Base-by-base conservation (phyloP, 1,140 invertebrate species). In the Hyphantria cunea region DNA sequence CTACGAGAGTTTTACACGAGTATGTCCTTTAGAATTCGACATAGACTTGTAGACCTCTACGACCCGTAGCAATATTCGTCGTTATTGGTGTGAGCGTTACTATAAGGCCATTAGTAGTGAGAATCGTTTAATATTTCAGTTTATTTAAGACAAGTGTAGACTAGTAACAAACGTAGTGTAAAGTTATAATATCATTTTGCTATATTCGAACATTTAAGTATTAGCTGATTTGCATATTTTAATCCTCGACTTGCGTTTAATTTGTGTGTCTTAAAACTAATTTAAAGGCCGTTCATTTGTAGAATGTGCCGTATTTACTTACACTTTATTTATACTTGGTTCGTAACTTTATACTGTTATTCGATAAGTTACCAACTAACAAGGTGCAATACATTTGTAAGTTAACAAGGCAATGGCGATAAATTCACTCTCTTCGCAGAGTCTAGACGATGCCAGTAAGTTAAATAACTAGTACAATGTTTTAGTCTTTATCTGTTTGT, bases 311-410 rank as follows among this genome's bases (percentile, higher is more conserved):
- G 11, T 37, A 37, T 37, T 37, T 37, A 0, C 34, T 11, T 11
- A 7, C 8, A 60, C 58, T 44, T 52, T 44, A 44, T 44, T 44
- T 44, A 3, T 44, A 7, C 7, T 44, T 9, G 7, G n/a, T 13
- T 13, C 41, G 13, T 44, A 12, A 44, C 12, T 5, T 25, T 5
- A 25, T 25, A 25, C 17, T 5, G 17, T 25, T 25, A 25, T 25
- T 25, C 17, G 17, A 74, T 72, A 76, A 39, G 70, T 47, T 13
- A 37, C 32, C 14, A 7, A 13, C 68, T 81, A 80, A 84, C 78
- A 82, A 82, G 74, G 65, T 60, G 66, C 63, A 66, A 79, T 76
- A 78, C 71, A 76, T 83, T 78, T 76, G 75, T 80, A 76, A 77
- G 70, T 76, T 82, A 82, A 83, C 78, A 82, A 78, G 75, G 65